A percentile compares a stretch with the other conserved stretches of the same genome.
Conservation (phyloP, 2,797 vertebrate species). For the Acanthurus lineatus region DNA sequence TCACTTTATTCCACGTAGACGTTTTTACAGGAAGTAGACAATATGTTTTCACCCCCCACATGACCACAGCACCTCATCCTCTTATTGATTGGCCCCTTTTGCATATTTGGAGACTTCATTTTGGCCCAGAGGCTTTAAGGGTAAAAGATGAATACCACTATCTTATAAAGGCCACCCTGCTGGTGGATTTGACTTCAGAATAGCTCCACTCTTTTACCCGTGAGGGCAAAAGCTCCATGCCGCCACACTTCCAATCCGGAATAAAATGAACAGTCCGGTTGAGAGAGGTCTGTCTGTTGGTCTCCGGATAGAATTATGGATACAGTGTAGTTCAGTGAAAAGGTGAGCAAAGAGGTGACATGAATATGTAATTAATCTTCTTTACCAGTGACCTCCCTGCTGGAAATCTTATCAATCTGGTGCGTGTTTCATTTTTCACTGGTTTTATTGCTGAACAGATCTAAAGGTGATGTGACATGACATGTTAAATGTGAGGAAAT, state of each 20-base stretch:
- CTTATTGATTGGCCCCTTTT: not conserved
- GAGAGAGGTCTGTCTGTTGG: conserved; percentile 16
- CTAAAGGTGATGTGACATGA: conserved; percentile 12
- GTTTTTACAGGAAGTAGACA: conserved; percentile 43
- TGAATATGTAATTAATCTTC: conserved; percentile 48
- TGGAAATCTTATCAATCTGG: conserved; percentile 5
- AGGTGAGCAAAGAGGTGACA: conserved; percentile 35
- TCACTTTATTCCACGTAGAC: conserved; percentile 48
- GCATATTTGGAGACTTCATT: conserved; percentile 15
- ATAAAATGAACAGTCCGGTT: conserved; percentile 35
- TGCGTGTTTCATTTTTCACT: conserved; percentile 20
- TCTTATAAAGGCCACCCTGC: not conserved
- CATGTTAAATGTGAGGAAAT: not conserved
- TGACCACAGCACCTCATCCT: not conserved
- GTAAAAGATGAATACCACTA: not conserved
- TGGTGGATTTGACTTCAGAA: conserved; percentile 26
- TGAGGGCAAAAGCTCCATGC: not conserved
- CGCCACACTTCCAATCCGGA: conserved; percentile 2
- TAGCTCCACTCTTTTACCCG: conserved; percentile 11
- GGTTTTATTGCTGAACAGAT: not conserved
- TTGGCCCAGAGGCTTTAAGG: not conserved
- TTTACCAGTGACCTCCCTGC: conserved; percentile 19
- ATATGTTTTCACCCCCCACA: conserved; percentile 14
- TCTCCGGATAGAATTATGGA: conserved; percentile 33
- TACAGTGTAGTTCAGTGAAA: conserved; percentile 22